Percentiles rank a stretch among this genome's conserved stretches.
Conservation (phyloP, 2,888 invertebrate species). For the Clostera curtula region DNA sequence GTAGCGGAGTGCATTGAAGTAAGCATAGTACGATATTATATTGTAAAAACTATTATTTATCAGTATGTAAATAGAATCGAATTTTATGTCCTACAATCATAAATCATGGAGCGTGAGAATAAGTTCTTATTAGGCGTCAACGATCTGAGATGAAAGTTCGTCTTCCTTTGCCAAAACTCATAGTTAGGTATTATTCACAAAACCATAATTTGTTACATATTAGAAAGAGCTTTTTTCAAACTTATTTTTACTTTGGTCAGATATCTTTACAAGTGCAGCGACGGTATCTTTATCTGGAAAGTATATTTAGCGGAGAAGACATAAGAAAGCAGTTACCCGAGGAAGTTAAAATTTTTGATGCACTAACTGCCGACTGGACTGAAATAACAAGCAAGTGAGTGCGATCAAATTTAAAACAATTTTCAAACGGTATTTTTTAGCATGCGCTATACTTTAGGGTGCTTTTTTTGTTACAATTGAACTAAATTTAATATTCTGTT, state of each 20-base stretch:
- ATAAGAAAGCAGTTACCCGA: slow-evolving; percentile 87
- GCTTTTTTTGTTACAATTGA: not conserved
- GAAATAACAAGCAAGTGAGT: slow-evolving; percentile 76
- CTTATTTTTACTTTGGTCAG: slow-evolving; percentile 23
- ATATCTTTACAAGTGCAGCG: slow-evolving; percentile 86
- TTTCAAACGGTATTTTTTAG: too few relatives aligned
- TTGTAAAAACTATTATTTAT: not conserved
- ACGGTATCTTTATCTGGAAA: slow-evolving; percentile 91
- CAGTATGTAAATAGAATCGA: not conserved
- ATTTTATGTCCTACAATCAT: not conserved
- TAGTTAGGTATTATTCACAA: too few relatives aligned
- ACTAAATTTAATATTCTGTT: not conserved
- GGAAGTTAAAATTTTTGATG: slow-evolving; percentile 84
- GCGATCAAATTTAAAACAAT: slow-evolving; percentile 2
- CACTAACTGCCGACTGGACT: slow-evolving; percentile 82
- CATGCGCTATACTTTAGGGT: not conserved
- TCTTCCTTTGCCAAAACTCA: too few relatives aligned
- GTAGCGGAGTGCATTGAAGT: slow-evolving; percentile 88
- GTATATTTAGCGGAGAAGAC: slow-evolving; percentile 91
- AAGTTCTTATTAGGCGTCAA: too few relatives aligned
- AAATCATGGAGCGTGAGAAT: too few relatives aligned
- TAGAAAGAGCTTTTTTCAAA: not conserved
- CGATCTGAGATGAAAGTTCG: too few relatives aligned
- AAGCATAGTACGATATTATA: slow-evolving; percentile 5
- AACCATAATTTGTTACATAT: too few relatives aligned